phyloP scores from a whole-genome alignment of 2,113 vertebrate genomes.

The Grammomys dolichurus region DNA sequence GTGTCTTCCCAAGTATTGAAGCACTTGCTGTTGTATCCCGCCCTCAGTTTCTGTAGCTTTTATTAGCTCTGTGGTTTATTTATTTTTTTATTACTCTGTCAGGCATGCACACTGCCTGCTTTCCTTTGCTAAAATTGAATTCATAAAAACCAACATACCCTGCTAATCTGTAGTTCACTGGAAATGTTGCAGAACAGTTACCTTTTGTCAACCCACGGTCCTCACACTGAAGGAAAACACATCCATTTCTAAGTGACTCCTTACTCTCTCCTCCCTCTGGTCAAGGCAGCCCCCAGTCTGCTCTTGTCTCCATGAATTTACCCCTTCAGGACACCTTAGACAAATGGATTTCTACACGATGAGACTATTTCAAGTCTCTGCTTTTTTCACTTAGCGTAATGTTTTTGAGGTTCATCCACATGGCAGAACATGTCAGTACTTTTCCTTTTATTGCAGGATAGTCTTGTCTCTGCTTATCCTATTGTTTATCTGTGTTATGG shows the following conservation, averaged over 20 bases:
- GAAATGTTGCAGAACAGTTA: not conserved
- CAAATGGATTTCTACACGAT: not conserved
- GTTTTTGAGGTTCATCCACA: not conserved
- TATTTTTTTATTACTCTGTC: not conserved
- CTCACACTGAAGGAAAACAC: not conserved
- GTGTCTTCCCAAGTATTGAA: not conserved
- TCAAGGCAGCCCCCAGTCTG: not conserved
- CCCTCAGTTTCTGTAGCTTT: not conserved
- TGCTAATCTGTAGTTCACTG: not conserved
- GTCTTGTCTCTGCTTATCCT: not conserved
- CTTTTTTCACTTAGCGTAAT: not conserved
- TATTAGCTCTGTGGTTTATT: not conserved
- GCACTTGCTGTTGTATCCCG: not conserved
- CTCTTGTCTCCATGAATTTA: not conserved
- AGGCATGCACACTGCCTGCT: not conserved
- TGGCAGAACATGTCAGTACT: not conserved
- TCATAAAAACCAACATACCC: not conserved
- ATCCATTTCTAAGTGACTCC: not conserved
- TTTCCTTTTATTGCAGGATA: not conserved
- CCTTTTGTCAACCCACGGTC: not conserved
- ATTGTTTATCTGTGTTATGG: not conserved
- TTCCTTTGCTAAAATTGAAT: not conserved
- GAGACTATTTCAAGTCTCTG: not conserved
- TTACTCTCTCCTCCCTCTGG: not conserved
- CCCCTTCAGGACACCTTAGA: not conserved